These are phyloP conservation scores for Epinotia nisella DNA, from an alignment of 2,888 invertebrate genomes.

Conservation along the genomic window DNA sequence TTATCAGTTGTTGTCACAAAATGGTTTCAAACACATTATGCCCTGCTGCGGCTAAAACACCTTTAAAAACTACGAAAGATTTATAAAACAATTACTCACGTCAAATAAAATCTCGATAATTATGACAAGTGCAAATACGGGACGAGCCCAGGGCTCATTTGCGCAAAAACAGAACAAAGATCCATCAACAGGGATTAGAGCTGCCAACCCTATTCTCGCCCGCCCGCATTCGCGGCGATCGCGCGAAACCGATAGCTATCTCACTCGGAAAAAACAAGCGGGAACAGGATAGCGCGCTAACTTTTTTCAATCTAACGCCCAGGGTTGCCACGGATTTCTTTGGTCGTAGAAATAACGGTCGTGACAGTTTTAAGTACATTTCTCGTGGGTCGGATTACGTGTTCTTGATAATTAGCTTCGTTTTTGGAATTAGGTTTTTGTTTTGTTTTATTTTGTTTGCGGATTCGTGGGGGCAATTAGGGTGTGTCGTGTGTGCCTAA, in stretches of 20 bases:
- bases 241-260: slow-evolving; percentile 25
- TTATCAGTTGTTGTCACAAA: too few relatives aligned
- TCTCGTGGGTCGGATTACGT: slow-evolving; percentile 51
- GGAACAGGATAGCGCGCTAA: slow-evolving; percentile 3
- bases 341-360: slow-evolving; percentile 55
- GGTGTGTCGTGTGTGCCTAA: slow-evolving; percentile 21
- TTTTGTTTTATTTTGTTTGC: slow-evolving; percentile 45
- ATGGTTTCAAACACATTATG: too few relatives aligned
- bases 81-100: slow-evolving; percentile 35
- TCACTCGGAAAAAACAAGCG: neutral
- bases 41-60: neutral
- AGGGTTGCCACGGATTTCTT: slow-evolving; percentile 52
- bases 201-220: slow-evolving; percentile 28
- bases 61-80: neutral
- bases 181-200: slow-evolving; percentile 71
- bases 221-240: slow-evolving; percentile 42
- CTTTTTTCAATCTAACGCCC: slow-evolving; percentile 26
- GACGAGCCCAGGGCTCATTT: slow-evolving; percentile 59
- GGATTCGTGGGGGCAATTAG: slow-evolving; percentile 35
- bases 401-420: slow-evolving; percentile 58
- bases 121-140: slow-evolving; percentile 46
- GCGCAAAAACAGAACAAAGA: slow-evolving; percentile 66
- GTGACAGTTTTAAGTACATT: slow-evolving; percentile 57
- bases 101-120: slow-evolving; percentile 38
- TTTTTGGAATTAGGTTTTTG: slow-evolving; percentile 45